A percentile compares a stretch with the other conserved stretches of the same genome.
Conservation (phyloP, 1,140 invertebrate genomes). For the Heliconius hewitsoni region DNA sequence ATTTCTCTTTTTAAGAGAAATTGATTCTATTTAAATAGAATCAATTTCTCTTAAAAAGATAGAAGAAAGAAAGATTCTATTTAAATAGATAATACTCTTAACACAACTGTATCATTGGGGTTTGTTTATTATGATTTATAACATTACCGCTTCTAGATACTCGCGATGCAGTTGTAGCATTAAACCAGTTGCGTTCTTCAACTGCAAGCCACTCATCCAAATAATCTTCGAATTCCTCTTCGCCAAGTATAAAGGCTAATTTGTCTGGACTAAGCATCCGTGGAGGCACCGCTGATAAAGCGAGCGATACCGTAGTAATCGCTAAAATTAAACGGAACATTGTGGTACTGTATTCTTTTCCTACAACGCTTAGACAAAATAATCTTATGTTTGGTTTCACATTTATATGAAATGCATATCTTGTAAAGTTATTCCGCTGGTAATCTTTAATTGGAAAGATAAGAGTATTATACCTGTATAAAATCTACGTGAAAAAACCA, state of each 20-base stretch:
- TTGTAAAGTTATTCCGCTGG: not conserved
- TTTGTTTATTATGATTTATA: not conserved
- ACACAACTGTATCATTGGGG: not conserved
- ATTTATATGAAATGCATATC: conserved; percentile 3
- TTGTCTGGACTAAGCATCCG: conserved; percentile 49
- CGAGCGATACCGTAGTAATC: conserved; percentile 21
- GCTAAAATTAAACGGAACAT: conserved; percentile 35
- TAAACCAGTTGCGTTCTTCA: conserved; percentile 51
- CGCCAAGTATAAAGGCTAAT: conserved; percentile 55
- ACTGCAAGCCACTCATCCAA: conserved; percentile 63
- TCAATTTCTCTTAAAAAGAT: too few relatives aligned
- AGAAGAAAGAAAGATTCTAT: too few relatives aligned
- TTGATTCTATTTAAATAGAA: too few relatives aligned
- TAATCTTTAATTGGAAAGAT: not conserved
- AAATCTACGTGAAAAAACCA: not conserved
- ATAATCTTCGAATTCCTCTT: conserved; percentile 73
- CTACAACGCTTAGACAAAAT: not conserved
- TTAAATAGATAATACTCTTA: too few relatives aligned
- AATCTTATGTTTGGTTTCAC: not conserved
- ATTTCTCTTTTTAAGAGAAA: too few relatives aligned
- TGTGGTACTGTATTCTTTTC: not conserved
- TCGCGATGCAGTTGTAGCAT: conserved; percentile 32
- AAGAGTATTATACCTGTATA: not conserved
- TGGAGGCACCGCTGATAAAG: conserved; percentile 36
- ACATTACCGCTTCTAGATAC: not conserved